Evolutionary conservation across 2,888 invertebrate genomes (phyloP).

Genomic region (Corythucha ciliata): DNA sequence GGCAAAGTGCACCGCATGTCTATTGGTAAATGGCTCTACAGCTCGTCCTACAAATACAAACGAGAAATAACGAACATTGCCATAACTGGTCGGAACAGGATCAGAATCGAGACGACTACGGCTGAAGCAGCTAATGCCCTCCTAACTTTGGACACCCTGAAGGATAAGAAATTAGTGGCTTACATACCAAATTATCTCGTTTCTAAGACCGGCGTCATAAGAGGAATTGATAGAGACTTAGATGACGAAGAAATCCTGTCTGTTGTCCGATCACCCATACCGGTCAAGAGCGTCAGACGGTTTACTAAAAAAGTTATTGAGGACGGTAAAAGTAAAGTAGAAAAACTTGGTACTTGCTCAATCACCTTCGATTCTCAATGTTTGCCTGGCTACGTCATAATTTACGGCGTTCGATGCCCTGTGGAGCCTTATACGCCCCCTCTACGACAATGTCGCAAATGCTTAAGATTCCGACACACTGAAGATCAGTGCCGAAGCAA

Average conservation of each 20-base stretch:
- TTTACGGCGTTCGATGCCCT: neutral
- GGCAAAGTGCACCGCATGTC: conserved; percentile 5
- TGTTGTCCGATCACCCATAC: neutral
- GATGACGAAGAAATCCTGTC: neutral
- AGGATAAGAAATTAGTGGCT: neutral
- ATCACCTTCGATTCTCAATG: neutral
- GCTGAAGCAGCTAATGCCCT: conserved; percentile 2
- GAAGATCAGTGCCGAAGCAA: neutral
- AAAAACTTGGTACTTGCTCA: neutral
- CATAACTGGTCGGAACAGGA: neutral
- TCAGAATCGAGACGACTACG: conserved; percentile 4
- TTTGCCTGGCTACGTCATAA: neutral
- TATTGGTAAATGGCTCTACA: conserved; percentile 7
- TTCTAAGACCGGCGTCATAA: conserved; percentile 6
- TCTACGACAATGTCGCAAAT: neutral
- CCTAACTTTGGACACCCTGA: neutral
- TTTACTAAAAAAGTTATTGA: neutral
- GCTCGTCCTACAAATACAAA: neutral
- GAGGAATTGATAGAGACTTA: neutral
- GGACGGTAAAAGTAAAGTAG: neutral
- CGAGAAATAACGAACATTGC: neutral
- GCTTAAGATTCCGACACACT: conserved; percentile 3
- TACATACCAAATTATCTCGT: conserved; percentile 4
- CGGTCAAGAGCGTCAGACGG: neutral
- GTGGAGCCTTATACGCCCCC: neutral